Conservation (phyloP, 2,888 invertebrate species). For the Nebria brevicollis region DNA sequence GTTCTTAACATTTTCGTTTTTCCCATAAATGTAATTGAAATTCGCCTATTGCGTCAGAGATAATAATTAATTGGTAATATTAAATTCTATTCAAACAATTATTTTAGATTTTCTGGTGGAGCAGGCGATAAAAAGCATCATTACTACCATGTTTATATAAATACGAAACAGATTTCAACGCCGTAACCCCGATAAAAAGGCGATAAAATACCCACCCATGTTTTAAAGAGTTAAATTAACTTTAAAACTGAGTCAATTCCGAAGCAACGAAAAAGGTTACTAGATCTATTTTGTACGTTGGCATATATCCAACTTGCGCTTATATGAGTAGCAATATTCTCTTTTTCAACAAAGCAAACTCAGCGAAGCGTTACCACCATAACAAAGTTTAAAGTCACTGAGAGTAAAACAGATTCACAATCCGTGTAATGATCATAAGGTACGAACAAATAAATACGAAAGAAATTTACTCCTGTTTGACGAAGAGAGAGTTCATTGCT, state of each 20-base stretch:
- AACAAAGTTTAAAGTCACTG: slow-evolving; percentile 47
- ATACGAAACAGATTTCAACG: not conserved
- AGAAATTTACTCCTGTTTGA: slow-evolving; percentile 24
- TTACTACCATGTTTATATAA: too few relatives aligned
- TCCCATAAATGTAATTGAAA: too few relatives aligned
- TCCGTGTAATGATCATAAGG: slow-evolving; percentile 41
- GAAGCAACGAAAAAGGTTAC: not conserved
- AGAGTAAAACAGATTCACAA: slow-evolving; percentile 35
- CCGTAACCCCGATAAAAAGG: not conserved
- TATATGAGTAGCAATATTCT: slow-evolving; percentile 14
- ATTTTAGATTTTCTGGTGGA: too few relatives aligned
- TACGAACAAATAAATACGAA: slow-evolving; percentile 34
- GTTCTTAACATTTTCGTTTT: too few relatives aligned
- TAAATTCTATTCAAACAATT: too few relatives aligned
- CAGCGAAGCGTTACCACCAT: slow-evolving; percentile 45
- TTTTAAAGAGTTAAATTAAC: not conserved
- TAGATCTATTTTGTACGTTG: slow-evolving; percentile 7
- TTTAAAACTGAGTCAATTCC: not conserved
- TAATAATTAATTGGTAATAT: too few relatives aligned
- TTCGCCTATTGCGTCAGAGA: too few relatives aligned
- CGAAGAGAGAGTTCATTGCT: slow-evolving; percentile 26
- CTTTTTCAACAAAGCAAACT: slow-evolving; percentile 32
- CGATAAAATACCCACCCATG: not conserved
- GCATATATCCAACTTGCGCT: slow-evolving; percentile 9
- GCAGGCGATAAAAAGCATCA: too few relatives aligned